These are phyloP conservation scores for Gibbula magus DNA, from an alignment of 2,888 invertebrate species.

Conservation along the genomic window DNA sequence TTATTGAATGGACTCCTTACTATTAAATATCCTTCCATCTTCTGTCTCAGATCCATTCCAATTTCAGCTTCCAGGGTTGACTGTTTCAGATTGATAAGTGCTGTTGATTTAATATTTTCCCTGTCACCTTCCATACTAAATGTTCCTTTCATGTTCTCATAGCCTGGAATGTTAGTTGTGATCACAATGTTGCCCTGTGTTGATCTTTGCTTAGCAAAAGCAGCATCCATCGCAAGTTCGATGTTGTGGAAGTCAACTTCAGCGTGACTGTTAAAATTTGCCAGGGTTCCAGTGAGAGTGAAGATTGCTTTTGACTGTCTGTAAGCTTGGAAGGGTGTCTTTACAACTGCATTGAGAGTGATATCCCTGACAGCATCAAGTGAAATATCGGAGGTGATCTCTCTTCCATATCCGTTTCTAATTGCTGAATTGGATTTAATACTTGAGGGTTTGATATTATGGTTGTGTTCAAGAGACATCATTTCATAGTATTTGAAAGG, in stretches of 20 bases:
- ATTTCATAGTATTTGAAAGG: neutral
- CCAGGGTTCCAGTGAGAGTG: too few relatives aligned
- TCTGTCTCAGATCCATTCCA: neutral
- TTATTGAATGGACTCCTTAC: conserved; percentile 31
- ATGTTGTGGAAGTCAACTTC: too few relatives aligned
- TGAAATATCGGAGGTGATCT: too few relatives aligned
- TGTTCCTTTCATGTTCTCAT: conserved; percentile 1
- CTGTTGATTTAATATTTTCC: neutral
- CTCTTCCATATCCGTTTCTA: neutral
- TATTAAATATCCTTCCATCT: conserved; percentile 25
- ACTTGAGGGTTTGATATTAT: neutral
- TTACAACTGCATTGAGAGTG: too few relatives aligned
- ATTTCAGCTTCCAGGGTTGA: neutral
- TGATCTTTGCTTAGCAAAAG: neutral
- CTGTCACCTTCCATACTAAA: neutral
- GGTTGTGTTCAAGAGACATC: neutral
- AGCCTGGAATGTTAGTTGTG: conserved; percentile 10
- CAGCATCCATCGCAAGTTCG: too few relatives aligned
- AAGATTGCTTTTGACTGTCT: too few relatives aligned
- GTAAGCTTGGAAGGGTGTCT: too few relatives aligned
- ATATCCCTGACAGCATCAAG: too few relatives aligned
- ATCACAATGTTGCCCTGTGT: neutral
- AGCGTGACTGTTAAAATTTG: too few relatives aligned
- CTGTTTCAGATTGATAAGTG: neutral
- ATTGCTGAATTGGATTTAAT: neutral